Percentiles rank a stretch among this genome's conserved stretches.
These are phyloP conservation scores for Poeciliopsis retropinna DNA, from an alignment of 2,113 vertebrate species.

Conservation along the genomic window DNA sequence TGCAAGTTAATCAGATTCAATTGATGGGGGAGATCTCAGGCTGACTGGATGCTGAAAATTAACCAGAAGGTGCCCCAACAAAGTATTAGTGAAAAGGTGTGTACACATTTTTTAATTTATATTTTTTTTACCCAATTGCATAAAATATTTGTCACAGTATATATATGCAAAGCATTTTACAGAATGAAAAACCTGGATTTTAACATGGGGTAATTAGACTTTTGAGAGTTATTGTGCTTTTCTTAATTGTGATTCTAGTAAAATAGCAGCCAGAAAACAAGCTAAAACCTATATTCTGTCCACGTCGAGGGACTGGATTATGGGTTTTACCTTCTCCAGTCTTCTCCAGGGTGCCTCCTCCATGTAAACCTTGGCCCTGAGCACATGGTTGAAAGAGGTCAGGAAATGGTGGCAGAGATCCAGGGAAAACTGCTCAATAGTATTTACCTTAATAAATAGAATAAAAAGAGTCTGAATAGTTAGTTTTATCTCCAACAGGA, in stretches of 20 bases:
- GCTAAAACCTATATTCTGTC: not conserved
- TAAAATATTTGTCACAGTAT: too few relatives aligned
- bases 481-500: not conserved
- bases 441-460: slow-evolving; percentile 77
- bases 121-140: not conserved
- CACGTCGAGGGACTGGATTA: not conserved
- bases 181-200: not conserved
- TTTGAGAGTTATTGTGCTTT: not conserved
- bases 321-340: slow-evolving; percentile 83
- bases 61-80: too few relatives aligned
- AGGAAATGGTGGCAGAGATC: slow-evolving; percentile 88
- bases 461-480: not conserved
- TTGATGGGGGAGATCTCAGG: not conserved
- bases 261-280: not conserved
- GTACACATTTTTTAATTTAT: not conserved
- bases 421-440: slow-evolving; percentile 86
- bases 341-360: slow-evolving; percentile 88
- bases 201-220: not conserved
- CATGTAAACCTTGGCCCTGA: slow-evolving; percentile 80
- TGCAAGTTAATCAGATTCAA: not conserved
- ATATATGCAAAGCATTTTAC: too few relatives aligned
- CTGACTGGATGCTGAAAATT: not conserved
- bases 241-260: not conserved
- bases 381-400: slow-evolving; percentile 86
- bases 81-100: not conserved